phyloP scores from a whole-genome alignment of 2,113 vertebrate species.

The Ranitomeya variabilis region DNA sequence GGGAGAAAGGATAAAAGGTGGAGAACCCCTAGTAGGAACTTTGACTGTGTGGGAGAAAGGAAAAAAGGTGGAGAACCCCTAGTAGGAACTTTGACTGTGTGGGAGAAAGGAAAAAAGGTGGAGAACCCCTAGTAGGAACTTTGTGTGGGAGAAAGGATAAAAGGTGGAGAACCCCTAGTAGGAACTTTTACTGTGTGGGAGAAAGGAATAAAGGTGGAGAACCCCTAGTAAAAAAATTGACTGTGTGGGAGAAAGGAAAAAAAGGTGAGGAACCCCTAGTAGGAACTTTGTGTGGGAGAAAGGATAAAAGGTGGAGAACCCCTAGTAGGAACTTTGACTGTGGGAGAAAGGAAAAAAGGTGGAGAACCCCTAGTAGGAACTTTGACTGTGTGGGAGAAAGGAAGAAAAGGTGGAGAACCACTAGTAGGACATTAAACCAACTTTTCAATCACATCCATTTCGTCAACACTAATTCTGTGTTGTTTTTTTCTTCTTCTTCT shows the following conservation, averaged over 20 bases:
- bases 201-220: too few relatives aligned
- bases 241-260: background rate
- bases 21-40: too few relatives aligned
- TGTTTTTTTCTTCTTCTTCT: constrained; percentile 60
- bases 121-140: background rate
- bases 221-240: background rate
- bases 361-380: background rate
- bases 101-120: background rate
- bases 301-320: too few relatives aligned
- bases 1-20: too few relatives aligned
- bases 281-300: too few relatives aligned
- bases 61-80: background rate
- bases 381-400: background rate
- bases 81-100: background rate
- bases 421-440: background rate
- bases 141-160: background rate
- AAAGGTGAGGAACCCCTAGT: background rate
- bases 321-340: background rate
- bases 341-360: background rate
- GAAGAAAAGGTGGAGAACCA: background rate
- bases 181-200: too few relatives aligned
- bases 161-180: background rate
- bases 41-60: background rate
- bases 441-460: background rate
- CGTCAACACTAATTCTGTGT: constrained; percentile 16